These are phyloP conservation scores for Amorpha juglandis DNA, from an alignment of 2,888 invertebrate species.

Conservation along the genomic window DNA sequence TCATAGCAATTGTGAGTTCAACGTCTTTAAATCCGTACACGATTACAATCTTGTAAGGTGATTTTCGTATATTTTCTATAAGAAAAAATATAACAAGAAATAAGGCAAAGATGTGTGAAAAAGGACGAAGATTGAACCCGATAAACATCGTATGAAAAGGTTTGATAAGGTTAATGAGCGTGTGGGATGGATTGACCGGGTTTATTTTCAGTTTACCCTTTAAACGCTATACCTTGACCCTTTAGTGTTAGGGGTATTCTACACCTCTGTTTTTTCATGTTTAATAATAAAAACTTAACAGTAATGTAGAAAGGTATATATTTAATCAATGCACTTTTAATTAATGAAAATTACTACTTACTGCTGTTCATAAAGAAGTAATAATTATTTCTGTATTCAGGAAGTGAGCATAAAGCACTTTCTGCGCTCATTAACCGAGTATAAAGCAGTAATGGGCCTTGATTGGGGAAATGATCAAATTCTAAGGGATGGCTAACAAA, in stretches of 20 bases:
- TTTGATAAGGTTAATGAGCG: slow-evolving; percentile 21
- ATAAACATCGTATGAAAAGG: slow-evolving; percentile 18
- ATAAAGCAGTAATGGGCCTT: no score
- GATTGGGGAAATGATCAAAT: no score
- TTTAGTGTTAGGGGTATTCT: not conserved
- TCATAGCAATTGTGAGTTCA: no score
- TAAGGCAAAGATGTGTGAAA: slow-evolving; percentile 18
- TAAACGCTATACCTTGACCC: slow-evolving; percentile 8
- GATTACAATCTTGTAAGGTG: not conserved
- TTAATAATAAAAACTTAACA: not conserved
- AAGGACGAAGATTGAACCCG: slow-evolving; percentile 13
- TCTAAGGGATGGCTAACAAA: no score
- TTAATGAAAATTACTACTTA: no score
- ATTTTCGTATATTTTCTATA: not conserved
- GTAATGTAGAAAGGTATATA: no score
- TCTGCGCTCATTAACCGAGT: no score
- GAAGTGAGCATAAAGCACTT: no score
- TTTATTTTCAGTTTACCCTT: slow-evolving; percentile 4
- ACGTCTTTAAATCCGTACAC: no score
- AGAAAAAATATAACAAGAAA: slow-evolving; percentile 9
- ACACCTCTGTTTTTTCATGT: not conserved
- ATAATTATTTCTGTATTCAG: no score
- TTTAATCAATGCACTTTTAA: no score
- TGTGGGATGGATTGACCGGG: slow-evolving; percentile 14
- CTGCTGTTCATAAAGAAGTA: no score